Base-by-base conservation (phyloP, 1,140 invertebrate species). In the Eubasilissa regina region DNA sequence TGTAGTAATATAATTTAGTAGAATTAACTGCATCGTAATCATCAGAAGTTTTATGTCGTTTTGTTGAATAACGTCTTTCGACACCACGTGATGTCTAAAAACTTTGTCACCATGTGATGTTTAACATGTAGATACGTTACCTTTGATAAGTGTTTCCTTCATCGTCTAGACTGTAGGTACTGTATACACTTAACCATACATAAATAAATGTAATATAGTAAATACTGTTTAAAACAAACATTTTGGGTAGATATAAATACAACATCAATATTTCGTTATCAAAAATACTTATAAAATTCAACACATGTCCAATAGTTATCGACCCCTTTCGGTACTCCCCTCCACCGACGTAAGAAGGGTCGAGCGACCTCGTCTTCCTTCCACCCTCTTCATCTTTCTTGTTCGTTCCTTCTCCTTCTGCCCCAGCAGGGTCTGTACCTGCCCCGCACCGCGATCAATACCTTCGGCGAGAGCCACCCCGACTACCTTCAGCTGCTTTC, bases 311-410 rank as follows among this genome's bases (percentile, higher is more conserved):
- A 51, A 51, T 51, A 51, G 48, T 51, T 51, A 8, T 35, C 48
- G 9, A 12, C 4, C 64, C 64, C 44, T 47, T 15, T n/a, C n/a
- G n/a, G 4, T 51, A 13, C 68, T 19, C 25, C 68, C 48, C n/a
- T 55, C 68, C 68, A 53, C 51, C 15, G 68, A 55, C 12, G 19
- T 73, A 73, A 73, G 68, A 73, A 53, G 68, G 68, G 68, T 73
- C 68, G 19, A 73, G 48, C 48, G 68, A 55, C 68, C 48, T 55
- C 68, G 19, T 73, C 47, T 73, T 73, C 68, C 68, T 25, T 55
- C 13, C 68, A 10, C 66, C 25, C 45, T 55, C 47, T 55, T 43
- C 48, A 35, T 35, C 47, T 73, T 73, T 21, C 25, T 73, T 19
- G 15, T 60, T 60, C 44, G 44, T 68, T 48, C 64, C 64, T 68